Conservation (phyloP, 2,113 vertebrate genomes). For the Zootoca vivipara region DNA sequence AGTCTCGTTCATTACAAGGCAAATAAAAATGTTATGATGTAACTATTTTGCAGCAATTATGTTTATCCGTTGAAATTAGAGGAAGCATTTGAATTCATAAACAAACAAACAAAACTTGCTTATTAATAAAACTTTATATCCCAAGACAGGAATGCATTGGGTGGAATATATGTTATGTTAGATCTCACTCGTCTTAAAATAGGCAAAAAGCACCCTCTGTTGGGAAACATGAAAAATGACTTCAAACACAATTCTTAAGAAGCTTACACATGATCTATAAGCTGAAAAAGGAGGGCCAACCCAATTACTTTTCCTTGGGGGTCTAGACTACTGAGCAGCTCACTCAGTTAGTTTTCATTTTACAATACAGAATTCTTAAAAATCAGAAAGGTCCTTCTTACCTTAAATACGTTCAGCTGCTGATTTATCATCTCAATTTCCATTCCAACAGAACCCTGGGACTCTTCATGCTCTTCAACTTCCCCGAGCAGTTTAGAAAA, state of each 20-base stretch:
- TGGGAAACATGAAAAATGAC: conserved; percentile 40
- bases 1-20: conserved; percentile 44
- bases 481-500: conserved; percentile 76
- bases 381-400: conserved; percentile 69
- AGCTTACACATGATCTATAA: background rate
- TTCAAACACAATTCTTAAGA: conserved; percentile 9
- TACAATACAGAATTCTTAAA: conserved; percentile 19
- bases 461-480: conserved; percentile 87
- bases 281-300: background rate
- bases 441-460: conserved; percentile 91
- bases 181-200: background rate
- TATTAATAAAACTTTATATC: background rate
- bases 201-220: conserved; percentile 50
- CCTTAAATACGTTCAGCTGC: conserved; percentile 92
- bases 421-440: conserved; percentile 95
- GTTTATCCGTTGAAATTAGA: conserved; percentile 34
- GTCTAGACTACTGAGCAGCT: background rate
- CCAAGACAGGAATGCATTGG: background rate
- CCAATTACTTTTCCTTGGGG: background rate
- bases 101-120: background rate
- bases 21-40: conserved; percentile 35
- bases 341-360: background rate
- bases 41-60: conserved; percentile 51
- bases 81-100: conserved; percentile 22
- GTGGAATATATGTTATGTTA: conserved; percentile 5